These are phyloP conservation scores for Nesoenas mayeri DNA, from an alignment of 2,113 vertebrate species.

Conservation along the genomic window DNA sequence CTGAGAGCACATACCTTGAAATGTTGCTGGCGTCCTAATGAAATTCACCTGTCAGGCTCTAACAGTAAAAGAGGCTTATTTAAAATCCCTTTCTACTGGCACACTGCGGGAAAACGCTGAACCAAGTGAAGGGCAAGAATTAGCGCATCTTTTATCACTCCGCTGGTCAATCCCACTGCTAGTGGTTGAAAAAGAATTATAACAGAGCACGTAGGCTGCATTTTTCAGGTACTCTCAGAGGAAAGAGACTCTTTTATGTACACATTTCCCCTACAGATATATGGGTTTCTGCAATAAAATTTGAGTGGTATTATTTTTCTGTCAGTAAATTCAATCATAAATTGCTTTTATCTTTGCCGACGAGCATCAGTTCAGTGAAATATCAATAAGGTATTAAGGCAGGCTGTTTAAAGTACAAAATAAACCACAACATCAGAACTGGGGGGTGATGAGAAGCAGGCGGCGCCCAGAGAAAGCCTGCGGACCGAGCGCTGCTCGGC, in stretches of 20 bases:
- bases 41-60: neutral
- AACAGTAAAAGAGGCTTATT: neutral
- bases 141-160: neutral
- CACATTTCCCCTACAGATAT: neutral
- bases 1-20: neutral
- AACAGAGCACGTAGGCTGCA: neutral
- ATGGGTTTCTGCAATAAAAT: neutral
- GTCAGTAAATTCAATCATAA: neutral
- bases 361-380: neutral
- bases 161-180: neutral
- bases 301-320: conserved; percentile 9
- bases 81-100: neutral
- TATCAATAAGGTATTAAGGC: neutral
- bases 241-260: neutral
- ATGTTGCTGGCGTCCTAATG: neutral
- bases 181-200: neutral
- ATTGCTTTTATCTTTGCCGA: neutral
- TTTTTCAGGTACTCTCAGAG: neutral
- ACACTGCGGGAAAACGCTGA: neutral
- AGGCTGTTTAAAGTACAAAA: neutral
- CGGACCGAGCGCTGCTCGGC: too few relatives aligned
- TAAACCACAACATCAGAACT: neutral
- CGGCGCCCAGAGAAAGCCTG: too few relatives aligned
- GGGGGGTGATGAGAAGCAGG: neutral
- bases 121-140: neutral